These are phyloP conservation scores for Casuarius casuarius DNA, from an alignment of 2,113 vertebrate genomes.

Conservation along the genomic window DNA sequence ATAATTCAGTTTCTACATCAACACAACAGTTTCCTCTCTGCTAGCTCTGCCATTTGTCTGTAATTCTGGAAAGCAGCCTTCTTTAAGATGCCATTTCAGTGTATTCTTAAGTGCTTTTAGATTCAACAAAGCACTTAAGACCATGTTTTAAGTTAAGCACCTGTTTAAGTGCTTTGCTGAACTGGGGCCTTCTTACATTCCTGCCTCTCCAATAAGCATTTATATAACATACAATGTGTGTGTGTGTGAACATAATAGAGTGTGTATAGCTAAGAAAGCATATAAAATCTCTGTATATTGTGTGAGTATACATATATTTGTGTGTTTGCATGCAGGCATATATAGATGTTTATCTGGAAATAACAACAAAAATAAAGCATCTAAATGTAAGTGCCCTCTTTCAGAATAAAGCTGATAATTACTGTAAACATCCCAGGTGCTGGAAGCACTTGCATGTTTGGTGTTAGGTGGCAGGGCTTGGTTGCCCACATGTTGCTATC, in stretches of 20 bases:
- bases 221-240: rapidly evolving
- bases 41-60: background rate
- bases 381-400: background rate
- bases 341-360: background rate
- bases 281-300: rapidly evolving
- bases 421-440: background rate
- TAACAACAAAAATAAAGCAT: background rate
- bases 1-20: slow-evolving; percentile 2
- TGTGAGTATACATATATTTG: too few species aligned
- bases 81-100: background rate
- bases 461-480: background rate
- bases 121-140: background rate
- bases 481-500: background rate
- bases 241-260: rapidly evolving
- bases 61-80: background rate
- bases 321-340: background rate
- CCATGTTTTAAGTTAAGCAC: background rate
- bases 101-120: background rate
- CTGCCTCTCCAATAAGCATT: background rate
- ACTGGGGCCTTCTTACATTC: background rate
- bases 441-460: background rate
- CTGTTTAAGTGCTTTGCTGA: background rate
- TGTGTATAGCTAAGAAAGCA: rapidly evolving
- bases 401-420: background rate
- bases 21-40: background rate